phyloP scores from a whole-genome alignment of 2,113 vertebrate species.

The Reinhardtius hippoglossoides region DNA sequence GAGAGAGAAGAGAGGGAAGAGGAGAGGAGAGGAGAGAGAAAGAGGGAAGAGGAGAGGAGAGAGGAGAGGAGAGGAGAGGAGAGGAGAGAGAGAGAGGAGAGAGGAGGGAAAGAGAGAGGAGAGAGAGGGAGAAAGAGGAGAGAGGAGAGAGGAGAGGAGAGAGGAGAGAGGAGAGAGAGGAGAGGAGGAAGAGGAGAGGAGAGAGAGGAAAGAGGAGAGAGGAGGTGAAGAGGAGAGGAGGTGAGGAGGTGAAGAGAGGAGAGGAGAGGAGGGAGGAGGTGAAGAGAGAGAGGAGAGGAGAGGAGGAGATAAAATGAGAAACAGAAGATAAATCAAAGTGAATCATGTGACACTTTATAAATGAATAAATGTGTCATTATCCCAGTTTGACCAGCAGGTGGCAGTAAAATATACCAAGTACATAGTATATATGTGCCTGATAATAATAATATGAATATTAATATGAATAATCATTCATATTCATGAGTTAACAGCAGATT shows the following conservation, averaged over 20 bases:
- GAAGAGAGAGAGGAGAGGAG: background rate
- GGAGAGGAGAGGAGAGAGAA: background rate
- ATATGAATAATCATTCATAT: no score
- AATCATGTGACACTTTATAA: background rate
- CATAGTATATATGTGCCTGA: no score
- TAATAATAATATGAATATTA: no score
- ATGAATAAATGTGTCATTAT: background rate
- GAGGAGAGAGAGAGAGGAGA: no score
- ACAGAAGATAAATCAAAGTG: background rate
- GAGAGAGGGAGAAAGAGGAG: no score
- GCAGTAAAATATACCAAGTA: background rate
- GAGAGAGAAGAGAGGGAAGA: background rate
- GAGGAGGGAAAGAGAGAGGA: background rate
- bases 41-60: no score
- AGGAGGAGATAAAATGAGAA: background rate
- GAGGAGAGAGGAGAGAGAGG: background rate
- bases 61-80: no score
- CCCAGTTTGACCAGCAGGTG: conserved; percentile 29
- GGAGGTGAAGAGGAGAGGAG: no score
- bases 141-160: background rate
- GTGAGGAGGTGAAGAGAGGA: no score
- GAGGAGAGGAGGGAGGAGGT: background rate
- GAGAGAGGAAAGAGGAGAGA: no score
- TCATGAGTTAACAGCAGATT: no score
- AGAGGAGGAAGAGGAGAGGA: conserved; percentile 1